Conservation (phyloP, 2,888 invertebrate genomes). For the Drosophila mimica region DNA sequence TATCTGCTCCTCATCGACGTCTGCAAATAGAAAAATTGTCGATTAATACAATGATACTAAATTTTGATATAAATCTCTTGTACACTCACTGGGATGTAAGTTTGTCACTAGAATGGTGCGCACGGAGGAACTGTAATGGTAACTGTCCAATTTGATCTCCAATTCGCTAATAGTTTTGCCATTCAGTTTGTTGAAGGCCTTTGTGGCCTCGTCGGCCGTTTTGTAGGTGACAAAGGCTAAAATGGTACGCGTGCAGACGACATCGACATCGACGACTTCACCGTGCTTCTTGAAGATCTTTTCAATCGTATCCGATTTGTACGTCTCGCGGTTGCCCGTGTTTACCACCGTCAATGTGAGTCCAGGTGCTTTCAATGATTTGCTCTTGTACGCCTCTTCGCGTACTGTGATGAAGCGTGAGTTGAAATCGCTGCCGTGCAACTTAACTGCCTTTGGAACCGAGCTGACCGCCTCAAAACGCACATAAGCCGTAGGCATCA, state of each 20-base stretch:
- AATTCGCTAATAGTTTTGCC: conserved; percentile 62
- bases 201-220: conserved; percentile 41
- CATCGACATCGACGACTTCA: conserved; percentile 59
- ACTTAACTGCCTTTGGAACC: conserved; percentile 50
- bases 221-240: conserved; percentile 73
- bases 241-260: conserved; percentile 60
- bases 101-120: conserved; percentile 53
- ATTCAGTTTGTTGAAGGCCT: conserved; percentile 61
- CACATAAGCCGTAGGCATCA: conserved; percentile 56
- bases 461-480: conserved; percentile 47
- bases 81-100: conserved; percentile 41
- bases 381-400: background rate
- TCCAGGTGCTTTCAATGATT: conserved; percentile 25
- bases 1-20: conserved; percentile 55
- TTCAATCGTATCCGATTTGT: conserved; percentile 40
- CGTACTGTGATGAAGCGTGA: conserved; percentile 63
- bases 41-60: background rate
- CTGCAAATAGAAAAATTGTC: conserved; percentile 20
- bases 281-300: conserved; percentile 73
- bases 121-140: conserved; percentile 13
- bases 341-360: conserved; percentile 65
- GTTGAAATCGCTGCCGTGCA: conserved; percentile 65
- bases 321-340: conserved; percentile 47
- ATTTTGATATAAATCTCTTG: background rate
- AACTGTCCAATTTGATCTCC: conserved; percentile 60